Percentiles rank a stretch among this genome's conserved stretches.
These are phyloP conservation scores for Crepidodera aurea DNA, from an alignment of 2,888 invertebrate species.

Conservation along the genomic window DNA sequence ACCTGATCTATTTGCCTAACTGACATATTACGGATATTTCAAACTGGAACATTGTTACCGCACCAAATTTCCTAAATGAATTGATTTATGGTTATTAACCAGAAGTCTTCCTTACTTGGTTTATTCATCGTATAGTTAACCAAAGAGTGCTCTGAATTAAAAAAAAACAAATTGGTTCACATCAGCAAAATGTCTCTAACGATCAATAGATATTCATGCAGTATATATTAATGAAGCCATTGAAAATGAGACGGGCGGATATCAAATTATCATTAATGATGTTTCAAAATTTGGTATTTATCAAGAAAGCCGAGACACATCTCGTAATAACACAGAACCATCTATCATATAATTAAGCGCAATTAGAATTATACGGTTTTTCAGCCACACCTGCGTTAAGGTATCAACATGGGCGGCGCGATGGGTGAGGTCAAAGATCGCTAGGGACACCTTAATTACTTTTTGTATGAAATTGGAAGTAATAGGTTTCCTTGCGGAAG, in stretches of 20 bases:
- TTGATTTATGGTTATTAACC: no score
- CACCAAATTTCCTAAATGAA: no score
- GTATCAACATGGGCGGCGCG: constrained; percentile 7
- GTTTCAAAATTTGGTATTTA: constrained; percentile 43
- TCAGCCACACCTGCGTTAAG: constrained; percentile 54
- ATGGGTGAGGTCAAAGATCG: constrained; percentile 1
- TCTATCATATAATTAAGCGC: constrained; percentile 55
- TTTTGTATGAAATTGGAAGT: constrained; percentile 3
- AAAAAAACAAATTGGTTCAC: not conserved
- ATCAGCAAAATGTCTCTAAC: not conserved
- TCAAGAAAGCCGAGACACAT: constrained; percentile 48
- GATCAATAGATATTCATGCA: constrained; percentile 3
- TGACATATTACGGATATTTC: no score
- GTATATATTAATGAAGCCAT: constrained; percentile 30
- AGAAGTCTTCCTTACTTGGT: no score
- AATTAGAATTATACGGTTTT: constrained; percentile 56
- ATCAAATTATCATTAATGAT: constrained; percentile 34
- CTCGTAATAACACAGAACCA: constrained; percentile 48
- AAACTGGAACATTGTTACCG: no score
- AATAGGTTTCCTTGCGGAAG: not conserved
- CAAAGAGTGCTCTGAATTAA: no score
- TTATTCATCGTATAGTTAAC: no score
- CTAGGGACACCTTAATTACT: not conserved
- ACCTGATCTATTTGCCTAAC: no score
- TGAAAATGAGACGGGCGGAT: constrained; percentile 24